Evolutionary conservation across 2,888 invertebrate genomes (phyloP).

Genomic region (Globia sparganii): DNA sequence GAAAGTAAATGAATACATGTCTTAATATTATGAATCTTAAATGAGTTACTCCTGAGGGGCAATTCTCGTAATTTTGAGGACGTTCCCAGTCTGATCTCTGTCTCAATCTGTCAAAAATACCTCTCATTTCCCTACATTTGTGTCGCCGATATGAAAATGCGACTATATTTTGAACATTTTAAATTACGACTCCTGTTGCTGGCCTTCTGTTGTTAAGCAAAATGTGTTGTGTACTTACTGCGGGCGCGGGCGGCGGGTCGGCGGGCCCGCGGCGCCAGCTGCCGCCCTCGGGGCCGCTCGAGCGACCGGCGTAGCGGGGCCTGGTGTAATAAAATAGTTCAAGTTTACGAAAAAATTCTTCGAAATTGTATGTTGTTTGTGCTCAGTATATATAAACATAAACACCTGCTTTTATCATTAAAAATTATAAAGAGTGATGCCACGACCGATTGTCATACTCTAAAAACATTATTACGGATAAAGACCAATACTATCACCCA

Average conservation of each 20-base stretch:
- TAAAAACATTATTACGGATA: not conserved
- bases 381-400: not conserved
- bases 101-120: no score
- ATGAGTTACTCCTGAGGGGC: no score
- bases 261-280: slow-evolving; percentile 85
- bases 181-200: no score
- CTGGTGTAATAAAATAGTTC: slow-evolving; percentile 64
- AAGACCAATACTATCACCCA: not conserved
- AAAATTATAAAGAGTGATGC: not conserved
- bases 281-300: slow-evolving; percentile 82
- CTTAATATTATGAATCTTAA: not conserved
- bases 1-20: not conserved
- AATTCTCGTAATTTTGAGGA: no score
- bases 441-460: not conserved
- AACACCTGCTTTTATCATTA: not conserved
- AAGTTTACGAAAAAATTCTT: not conserved
- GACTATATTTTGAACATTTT: no score
- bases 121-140: no score
- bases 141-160: no score
- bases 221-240: slow-evolving; percentile 70
- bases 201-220: not conserved
- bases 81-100: no score
- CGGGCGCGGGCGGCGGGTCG: slow-evolving; percentile 79
- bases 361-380: not conserved
- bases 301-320: slow-evolving; percentile 82